A percentile compares a stretch with the other conserved stretches of the same genome.
These are phyloP conservation scores for Pseudococcus viburni DNA, from an alignment of 2,888 invertebrate genomes.

Conservation along the genomic window DNA sequence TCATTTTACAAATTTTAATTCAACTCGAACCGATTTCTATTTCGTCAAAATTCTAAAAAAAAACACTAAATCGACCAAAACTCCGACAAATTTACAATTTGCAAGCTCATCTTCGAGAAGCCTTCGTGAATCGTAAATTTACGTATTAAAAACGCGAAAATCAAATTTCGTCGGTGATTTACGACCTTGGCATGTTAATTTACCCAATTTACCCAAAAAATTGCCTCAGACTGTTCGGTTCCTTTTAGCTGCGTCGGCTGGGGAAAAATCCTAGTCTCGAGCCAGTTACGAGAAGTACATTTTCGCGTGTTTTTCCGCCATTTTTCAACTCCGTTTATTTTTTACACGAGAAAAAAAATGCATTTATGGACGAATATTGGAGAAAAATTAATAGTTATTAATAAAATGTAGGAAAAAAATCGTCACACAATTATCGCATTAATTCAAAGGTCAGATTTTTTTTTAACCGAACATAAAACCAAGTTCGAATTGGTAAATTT, in stretches of 20 bases:
- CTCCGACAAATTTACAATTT: not conserved
- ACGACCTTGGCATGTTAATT: not conserved
- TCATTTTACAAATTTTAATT: not conserved
- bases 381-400: constrained; percentile 11
- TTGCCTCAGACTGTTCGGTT: not conserved
- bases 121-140: not conserved
- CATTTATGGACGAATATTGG: not conserved
- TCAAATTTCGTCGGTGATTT: not conserved
- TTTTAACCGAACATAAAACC: not conserved
- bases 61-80: not conserved
- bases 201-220: not conserved
- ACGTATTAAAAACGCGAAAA: not conserved
- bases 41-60: not conserved
- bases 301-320: not conserved
- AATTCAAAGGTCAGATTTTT: not conserved
- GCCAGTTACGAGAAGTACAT: not conserved
- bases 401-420: not conserved
- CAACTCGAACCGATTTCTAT: not conserved
- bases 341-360: not conserved
- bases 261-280: not conserved
- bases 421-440: constrained; percentile 5
- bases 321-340: not conserved
- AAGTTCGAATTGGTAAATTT: too few species aligned
- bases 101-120: not conserved
- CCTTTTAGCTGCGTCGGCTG: not conserved